Evolutionary conservation across 2,888 invertebrate species (phyloP).

Genomic region (Microchrysa polita): DNA sequence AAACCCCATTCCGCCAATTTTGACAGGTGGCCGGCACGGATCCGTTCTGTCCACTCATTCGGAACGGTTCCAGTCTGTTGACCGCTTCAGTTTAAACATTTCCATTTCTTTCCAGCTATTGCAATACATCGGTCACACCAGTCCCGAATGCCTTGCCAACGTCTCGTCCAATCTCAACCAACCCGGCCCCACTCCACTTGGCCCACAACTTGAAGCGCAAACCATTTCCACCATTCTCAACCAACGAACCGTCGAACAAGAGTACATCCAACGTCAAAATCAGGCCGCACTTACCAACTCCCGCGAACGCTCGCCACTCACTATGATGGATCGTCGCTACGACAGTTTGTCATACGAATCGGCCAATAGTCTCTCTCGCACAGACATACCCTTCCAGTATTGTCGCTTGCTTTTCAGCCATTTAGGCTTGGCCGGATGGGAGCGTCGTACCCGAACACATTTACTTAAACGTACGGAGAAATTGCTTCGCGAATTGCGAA

Average conservation of each 20-base stretch:
- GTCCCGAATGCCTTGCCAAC: conserved; percentile 83
- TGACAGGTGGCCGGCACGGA: too few species aligned
- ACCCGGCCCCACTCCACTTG: conserved; percentile 79
- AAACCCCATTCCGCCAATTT: too few species aligned
- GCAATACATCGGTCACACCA: conserved; percentile 90
- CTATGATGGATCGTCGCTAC: conserved; percentile 14
- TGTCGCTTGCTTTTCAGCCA: conserved; percentile 92
- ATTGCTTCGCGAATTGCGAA: conserved; percentile 87
- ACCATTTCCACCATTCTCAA: conserved; percentile 85
- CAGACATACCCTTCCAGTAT: conserved; percentile 78
- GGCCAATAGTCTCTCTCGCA: conserved; percentile 65
- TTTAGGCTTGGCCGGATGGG: conserved; percentile 89
- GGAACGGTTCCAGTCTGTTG: too few species aligned
- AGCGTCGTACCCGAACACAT: conserved; percentile 84
- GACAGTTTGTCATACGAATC: conserved; percentile 64
- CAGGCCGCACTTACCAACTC: conserved; percentile 49
- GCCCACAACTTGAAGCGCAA: conserved; percentile 81
- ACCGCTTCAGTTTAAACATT: too few species aligned
- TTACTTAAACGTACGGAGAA: conserved; percentile 89
- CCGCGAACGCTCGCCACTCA: conserved; percentile 14
- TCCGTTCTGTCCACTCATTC: too few species aligned
- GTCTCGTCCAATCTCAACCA: conserved; percentile 77
- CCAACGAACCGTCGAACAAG: conserved; percentile 85
- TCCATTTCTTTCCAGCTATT: conserved; percentile 71
- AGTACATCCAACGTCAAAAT: conserved; percentile 68